phyloP scores from a whole-genome alignment of 2,797 vertebrate species.

The Chelon auratus region DNA sequence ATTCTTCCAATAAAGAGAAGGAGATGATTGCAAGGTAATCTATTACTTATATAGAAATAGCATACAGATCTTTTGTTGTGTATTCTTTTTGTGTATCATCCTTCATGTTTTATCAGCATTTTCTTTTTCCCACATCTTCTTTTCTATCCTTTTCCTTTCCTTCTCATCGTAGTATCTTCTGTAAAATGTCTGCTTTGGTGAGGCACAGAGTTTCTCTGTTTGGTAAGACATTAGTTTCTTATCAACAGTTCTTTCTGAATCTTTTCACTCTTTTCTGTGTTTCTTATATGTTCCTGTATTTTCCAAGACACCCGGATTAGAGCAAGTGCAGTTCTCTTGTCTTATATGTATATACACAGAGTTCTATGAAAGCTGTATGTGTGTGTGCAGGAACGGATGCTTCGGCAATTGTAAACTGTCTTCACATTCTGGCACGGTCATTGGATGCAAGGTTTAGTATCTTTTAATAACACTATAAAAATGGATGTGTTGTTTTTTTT shows the following conservation, averaged over 20 bases:
- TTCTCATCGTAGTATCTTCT: slow-evolving; percentile 89
- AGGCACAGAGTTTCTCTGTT: slow-evolving; percentile 96
- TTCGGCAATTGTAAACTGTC: slow-evolving; percentile 92
- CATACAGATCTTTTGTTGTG: neutral
- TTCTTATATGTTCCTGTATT: slow-evolving; percentile 8
- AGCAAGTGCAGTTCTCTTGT: neutral
- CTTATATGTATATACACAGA: neutral
- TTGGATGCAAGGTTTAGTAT: slow-evolving; percentile 90
- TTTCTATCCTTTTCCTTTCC: slow-evolving; percentile 44
- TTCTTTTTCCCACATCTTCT: slow-evolving; percentile 23
- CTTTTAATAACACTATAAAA: neutral
- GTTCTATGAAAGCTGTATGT: slow-evolving; percentile 17
- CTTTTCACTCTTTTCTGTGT: slow-evolving; percentile 29
- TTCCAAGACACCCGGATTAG: neutral
- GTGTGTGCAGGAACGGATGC: slow-evolving; percentile 90
- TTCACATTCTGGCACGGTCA: slow-evolving; percentile 94
- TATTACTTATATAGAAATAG: neutral
- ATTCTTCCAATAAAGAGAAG: slow-evolving; percentile 96
- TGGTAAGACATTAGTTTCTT: slow-evolving; percentile 84
- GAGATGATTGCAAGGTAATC: slow-evolving; percentile 95
- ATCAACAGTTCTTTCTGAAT: slow-evolving; percentile 9
- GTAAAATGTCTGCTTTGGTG: slow-evolving; percentile 95
- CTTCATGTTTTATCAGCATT: slow-evolving; percentile 2
- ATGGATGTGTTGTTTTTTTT: neutral
- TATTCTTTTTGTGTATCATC: slow-evolving; percentile 5